Base-by-base conservation (phyloP, 2,888 invertebrate genomes). In the Miltochrista miniata region DNA sequence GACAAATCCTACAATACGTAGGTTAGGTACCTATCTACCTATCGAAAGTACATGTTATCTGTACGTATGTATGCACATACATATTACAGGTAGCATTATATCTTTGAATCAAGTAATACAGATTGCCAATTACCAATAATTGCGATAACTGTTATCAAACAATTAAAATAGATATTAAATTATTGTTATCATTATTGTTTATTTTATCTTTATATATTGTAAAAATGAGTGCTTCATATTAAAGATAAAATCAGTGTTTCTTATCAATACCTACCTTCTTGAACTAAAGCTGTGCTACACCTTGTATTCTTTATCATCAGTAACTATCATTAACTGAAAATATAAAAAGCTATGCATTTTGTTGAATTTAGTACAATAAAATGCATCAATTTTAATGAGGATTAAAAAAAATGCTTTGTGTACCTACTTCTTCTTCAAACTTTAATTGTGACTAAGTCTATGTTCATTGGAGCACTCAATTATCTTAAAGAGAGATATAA, bases 151-250 rank as follows among this genome's bases (percentile, higher is more conserved):
- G 74, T 83, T 88, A 90, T 89, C 89, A 77, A 87, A 87, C 85
- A 89, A 89, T 87, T 87, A 85, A 81, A 84, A 84, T 83, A 56
- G 76, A 80, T 75, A 78, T 82, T 81, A 85, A 86, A 84, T 88
- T 83, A 83, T 74, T 79, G 74, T 77, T 87, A 90, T 89, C 87
- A 75, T 71, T 83, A 86, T 85, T 87, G 84, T 83, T 75, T 85
- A 82, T 81, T 65, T 65, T 87, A 89, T 89, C 87, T 83, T 80
- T 81, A 68, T 69, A 78, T 85, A 84, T 82, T 85, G 82, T 86
- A 83, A 81, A 83, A 82, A 72, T 59, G 58, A 70, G 82, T 82
- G 85, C 84, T 88, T 82, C 74, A 87, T 62, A 76, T 70, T 75
- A 76, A 76, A 76, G 89, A 90, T 90, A 81, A 78, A 81, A 87